Evolutionary conservation across 2,797 vertebrate species (phyloP).

Genomic region (Capromys pilorides): DNA sequence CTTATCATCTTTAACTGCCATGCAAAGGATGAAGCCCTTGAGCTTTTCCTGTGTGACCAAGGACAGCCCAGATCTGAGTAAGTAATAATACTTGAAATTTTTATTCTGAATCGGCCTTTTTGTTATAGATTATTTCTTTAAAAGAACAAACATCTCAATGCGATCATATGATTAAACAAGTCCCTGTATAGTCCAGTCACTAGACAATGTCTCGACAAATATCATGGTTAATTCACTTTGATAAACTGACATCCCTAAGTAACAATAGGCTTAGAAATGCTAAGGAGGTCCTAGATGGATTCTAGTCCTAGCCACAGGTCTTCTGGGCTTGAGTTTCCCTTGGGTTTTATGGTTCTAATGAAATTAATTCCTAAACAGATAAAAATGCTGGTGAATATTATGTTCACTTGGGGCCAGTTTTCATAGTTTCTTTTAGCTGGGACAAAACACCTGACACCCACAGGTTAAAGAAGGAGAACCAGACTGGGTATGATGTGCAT

Average conservation of each 20-base stretch:
- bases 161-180: background rate
- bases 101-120: background rate
- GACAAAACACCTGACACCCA: background rate
- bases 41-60: rapidly evolving
- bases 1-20: background rate
- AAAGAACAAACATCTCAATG: background rate
- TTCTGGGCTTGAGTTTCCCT: background rate
- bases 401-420: background rate
- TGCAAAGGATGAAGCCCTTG: background rate
- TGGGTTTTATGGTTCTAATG: background rate
- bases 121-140: background rate
- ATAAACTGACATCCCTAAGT: background rate
- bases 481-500: no score
- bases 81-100: background rate
- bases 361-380: background rate
- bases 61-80: background rate
- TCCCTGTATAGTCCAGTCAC: no score
- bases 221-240: background rate
- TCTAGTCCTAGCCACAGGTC: background rate
- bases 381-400: background rate
- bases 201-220: background rate
- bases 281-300: background rate
- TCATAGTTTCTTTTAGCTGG: background rate
- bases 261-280: background rate
- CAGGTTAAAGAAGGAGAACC: background rate